These are phyloP conservation scores for Seira ritae DNA, from an alignment of 2,888 invertebrate genomes.

Conservation along the genomic window DNA sequence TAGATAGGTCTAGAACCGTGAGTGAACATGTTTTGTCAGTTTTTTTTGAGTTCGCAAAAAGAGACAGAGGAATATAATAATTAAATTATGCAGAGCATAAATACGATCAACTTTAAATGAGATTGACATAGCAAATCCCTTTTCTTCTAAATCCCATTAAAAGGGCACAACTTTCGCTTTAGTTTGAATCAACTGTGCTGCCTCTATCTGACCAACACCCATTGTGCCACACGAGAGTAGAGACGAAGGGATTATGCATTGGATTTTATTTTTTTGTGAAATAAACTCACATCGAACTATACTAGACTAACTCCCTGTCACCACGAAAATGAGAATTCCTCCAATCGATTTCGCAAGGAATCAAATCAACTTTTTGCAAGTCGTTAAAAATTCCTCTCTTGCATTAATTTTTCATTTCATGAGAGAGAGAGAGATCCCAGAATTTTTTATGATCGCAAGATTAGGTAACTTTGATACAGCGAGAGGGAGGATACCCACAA, in stretches of 20 bases:
- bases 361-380: background rate
- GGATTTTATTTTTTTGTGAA: background rate
- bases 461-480: too few species aligned
- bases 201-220: background rate
- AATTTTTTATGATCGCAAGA: too few species aligned
- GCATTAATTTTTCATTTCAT: too few species aligned
- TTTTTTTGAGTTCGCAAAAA: too few species aligned
- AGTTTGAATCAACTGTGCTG: too few species aligned
- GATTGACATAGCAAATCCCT: background rate
- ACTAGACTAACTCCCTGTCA: background rate
- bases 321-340: background rate
- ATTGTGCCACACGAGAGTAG: background rate
- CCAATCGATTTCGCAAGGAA: background rate
- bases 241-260: background rate
- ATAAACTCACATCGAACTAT: background rate
- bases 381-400: background rate
- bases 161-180: background rate
- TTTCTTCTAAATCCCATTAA: background rate
- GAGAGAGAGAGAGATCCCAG: too few species aligned
- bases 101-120: background rate
- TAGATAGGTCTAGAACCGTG: too few species aligned
- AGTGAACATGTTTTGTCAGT: too few species aligned
- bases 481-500: too few species aligned
- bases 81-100: background rate
- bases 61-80: background rate